Evolutionary conservation across 1,140 invertebrate species (phyloP).

Genomic region (Spodoptera frugiperda): DNA sequence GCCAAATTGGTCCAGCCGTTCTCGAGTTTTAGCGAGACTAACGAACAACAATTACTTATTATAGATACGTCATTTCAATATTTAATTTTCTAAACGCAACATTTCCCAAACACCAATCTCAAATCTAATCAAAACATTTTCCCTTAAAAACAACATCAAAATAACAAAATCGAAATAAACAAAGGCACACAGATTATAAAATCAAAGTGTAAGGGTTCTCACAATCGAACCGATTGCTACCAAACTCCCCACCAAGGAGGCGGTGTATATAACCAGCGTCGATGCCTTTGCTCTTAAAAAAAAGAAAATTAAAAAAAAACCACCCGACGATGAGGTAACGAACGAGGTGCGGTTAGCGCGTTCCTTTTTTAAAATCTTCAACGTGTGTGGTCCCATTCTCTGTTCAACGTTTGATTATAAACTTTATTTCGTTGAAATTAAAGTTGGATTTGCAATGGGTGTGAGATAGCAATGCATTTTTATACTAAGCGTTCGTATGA

Average conservation of each 20-base stretch:
- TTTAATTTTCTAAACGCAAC: too few species aligned
- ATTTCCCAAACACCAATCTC: too few species aligned
- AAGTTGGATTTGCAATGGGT: constrained; percentile 35
- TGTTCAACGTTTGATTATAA: constrained; percentile 27
- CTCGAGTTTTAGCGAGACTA: too few species aligned
- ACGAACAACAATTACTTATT: too few species aligned
- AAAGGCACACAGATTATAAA: constrained; percentile 9
- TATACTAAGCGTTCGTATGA: constrained; percentile 12
- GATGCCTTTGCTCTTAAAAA: constrained; percentile 59
- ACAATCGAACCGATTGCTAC: constrained; percentile 43
- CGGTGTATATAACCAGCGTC: constrained; percentile 60
- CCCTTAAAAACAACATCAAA: too few species aligned
- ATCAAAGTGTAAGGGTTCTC: background rate
- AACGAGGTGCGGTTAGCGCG: constrained; percentile 69
- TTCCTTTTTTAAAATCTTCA: constrained; percentile 69
- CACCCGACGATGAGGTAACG: constrained; percentile 70
- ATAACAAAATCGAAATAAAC: background rate
- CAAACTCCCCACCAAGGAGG: constrained; percentile 47
- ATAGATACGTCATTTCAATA: too few species aligned
- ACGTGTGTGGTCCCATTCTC: constrained; percentile 67
- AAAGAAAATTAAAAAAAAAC: constrained; percentile 64
- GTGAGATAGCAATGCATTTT: constrained; percentile 15
- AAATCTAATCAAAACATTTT: too few species aligned
- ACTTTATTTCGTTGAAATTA: background rate
- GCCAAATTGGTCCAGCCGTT: too few species aligned